phyloP scores from a whole-genome alignment of 2,797 vertebrate genomes.

The Euthynnus affinis region DNA sequence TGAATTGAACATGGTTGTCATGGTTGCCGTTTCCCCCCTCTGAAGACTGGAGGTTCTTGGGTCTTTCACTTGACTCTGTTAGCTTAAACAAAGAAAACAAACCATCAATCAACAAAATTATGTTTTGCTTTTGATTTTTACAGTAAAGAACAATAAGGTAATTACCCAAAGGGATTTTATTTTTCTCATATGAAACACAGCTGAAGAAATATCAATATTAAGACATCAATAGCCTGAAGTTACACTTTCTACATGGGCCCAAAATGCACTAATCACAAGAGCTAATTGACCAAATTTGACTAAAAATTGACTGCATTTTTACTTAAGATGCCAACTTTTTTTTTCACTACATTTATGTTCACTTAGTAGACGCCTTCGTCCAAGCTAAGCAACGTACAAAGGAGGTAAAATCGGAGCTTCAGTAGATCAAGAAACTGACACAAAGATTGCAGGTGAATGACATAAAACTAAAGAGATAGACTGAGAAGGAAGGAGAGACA shows the following conservation, averaged over 20 bases:
- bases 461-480: not conserved
- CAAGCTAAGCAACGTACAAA: no score
- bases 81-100: conserved; percentile 20
- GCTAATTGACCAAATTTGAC: not conserved
- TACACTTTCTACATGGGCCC: no score
- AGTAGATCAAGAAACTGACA: not conserved
- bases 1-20: conserved; percentile 63
- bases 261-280: not conserved
- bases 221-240: not conserved
- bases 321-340: not conserved
- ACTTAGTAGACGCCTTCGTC: not conserved
- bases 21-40: conserved; percentile 60
- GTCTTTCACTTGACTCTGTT: conserved; percentile 21
- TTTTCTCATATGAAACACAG: not conserved
- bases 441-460: not conserved
- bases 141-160: conserved; percentile 1
- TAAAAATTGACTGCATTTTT: no score
- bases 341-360: not conserved
- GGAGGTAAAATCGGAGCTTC: not conserved
- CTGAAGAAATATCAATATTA: not conserved
- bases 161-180: not conserved
- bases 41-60: conserved; percentile 41
- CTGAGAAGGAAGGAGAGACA: no score
- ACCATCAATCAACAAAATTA: conserved; percentile 1
- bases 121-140: not conserved